Conservation (phyloP, 64 coral and sea anemone species). For the Stichodactyla helianthus region DNA sequence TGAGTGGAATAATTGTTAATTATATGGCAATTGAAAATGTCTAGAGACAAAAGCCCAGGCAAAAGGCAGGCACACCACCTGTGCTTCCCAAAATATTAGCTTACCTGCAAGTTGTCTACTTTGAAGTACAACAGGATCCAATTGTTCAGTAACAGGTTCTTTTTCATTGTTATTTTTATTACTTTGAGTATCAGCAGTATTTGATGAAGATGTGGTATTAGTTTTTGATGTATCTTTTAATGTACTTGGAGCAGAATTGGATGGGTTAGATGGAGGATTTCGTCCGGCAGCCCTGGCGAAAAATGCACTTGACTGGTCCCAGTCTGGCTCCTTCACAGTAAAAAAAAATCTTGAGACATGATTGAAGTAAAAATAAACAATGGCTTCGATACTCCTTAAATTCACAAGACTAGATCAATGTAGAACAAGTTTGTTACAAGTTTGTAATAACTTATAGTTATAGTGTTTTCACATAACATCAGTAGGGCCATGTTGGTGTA, state of each 20-base stretch:
- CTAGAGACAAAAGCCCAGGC: too few species aligned
- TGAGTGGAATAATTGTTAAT: too few species aligned
- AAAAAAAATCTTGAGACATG: neutral
- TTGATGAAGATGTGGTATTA: neutral
- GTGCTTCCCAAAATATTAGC: neutral
- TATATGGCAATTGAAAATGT: too few species aligned
- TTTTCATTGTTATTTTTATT: constrained; percentile 37
- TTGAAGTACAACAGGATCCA: constrained; percentile 72
- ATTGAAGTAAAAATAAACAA: neutral
- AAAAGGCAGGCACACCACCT: too few species aligned
- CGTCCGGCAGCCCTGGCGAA: constrained; percentile 78
- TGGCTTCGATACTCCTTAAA: neutral
- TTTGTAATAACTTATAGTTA: too few species aligned
- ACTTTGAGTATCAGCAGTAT: constrained; percentile 21
- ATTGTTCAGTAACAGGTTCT: constrained; percentile 46
- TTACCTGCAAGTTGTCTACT: constrained; percentile 94
- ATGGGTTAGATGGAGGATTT: constrained; percentile 34
- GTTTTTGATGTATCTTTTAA: constrained; percentile 27
- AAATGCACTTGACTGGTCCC: constrained; percentile 96
- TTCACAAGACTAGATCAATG: too few species aligned
- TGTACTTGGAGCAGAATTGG: constrained; percentile 23
- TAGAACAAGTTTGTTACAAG: too few species aligned
- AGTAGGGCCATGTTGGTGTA: too few species aligned
- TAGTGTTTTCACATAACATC: too few species aligned
- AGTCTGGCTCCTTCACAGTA: constrained; percentile 48